A percentile compares a stretch with the other conserved stretches of the same genome.
Evolutionary conservation across 2,888 invertebrate genomes (phyloP).

Genomic region (Macrophya alboannulata): DNA sequence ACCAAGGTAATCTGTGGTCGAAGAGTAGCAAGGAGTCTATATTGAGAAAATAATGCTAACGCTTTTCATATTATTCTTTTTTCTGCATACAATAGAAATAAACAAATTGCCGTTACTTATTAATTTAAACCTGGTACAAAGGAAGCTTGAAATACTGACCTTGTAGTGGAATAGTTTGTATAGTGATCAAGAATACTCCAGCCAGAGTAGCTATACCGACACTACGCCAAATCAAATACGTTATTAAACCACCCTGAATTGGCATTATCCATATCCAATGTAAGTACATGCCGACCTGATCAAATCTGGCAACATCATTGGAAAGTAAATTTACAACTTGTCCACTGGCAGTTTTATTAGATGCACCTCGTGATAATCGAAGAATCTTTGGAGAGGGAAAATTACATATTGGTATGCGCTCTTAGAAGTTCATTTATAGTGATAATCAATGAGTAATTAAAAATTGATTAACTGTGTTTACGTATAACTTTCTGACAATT

Average conservation of each 20-base stretch:
- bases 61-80: not conserved
- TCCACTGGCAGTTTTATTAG: constrained; percentile 81
- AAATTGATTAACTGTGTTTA: not conserved
- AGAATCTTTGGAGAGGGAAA: constrained; percentile 76
- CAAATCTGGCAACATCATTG: constrained; percentile 93
- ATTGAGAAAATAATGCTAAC: not conserved
- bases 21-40: not conserved
- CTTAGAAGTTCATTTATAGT: not conserved
- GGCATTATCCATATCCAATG: constrained; percentile 93
- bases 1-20: not conserved
- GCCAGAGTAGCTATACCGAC: constrained; percentile 83
- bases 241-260: constrained; percentile 86
- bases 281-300: constrained; percentile 86
- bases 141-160: constrained; percentile 72
- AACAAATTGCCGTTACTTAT: not conserved
- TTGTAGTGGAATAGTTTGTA: constrained; percentile 82
- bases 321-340: constrained; percentile 93
- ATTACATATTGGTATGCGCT: not conserved
- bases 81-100: not conserved
- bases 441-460: not conserved
- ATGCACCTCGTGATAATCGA: constrained; percentile 76
- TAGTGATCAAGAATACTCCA: constrained; percentile 83
- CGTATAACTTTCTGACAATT: not conserved
- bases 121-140: not conserved
- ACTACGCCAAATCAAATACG: constrained; percentile 83